These are phyloP conservation scores for Hedychridium roseum DNA, from an alignment of 2,888 invertebrate species.

Conservation along the genomic window DNA sequence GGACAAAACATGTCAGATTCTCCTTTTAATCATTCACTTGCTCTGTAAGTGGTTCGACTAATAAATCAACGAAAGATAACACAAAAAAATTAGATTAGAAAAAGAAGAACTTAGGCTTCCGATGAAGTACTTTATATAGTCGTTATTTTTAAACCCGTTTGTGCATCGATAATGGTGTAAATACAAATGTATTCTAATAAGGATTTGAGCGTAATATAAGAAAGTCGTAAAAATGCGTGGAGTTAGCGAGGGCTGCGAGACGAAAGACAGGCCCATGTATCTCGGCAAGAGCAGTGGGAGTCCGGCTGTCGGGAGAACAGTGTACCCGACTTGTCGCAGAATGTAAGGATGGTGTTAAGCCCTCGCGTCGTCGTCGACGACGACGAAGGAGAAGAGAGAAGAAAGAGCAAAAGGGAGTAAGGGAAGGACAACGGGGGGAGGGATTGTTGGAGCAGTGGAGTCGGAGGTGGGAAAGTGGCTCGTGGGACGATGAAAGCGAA, in stretches of 20 bases:
- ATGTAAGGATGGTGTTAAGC: conserved; percentile 51
- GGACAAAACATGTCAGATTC: no score
- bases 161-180: no score
- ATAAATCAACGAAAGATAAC: no score
- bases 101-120: no score
- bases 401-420: conserved; percentile 5
- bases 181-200: no score
- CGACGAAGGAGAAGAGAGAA: conserved; percentile 19
- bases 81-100: no score
- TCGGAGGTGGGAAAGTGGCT: conserved; percentile 1
- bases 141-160: no score
- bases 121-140: no score
- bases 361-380: conserved; percentile 35
- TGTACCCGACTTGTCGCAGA: conserved; percentile 40
- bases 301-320: conserved; percentile 27
- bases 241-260: not conserved
- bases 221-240: no score
- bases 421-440: conserved; percentile 7
- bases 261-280: conserved; percentile 5
- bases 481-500: conserved; percentile 9
- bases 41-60: no score
- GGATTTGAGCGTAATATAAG: no score
- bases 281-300: conserved; percentile 13
- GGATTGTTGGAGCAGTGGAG: not conserved
- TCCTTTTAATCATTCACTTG: no score